Evolutionary conservation across 1,140 invertebrate species (phyloP), one percentile per base, ranked within the genome.

Genomic region (Popillia japonica): DNA sequence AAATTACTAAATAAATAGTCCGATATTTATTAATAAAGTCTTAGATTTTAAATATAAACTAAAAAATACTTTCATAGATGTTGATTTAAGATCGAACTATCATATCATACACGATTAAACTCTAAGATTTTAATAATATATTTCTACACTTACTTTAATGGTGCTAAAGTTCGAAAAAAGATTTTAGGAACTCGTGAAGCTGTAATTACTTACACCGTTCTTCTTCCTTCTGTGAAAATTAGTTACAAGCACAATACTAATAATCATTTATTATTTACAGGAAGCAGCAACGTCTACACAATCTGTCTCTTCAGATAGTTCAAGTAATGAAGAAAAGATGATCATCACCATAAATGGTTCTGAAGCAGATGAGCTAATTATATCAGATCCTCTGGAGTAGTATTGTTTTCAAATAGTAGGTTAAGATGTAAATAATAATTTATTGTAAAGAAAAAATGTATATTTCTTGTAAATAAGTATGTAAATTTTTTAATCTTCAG

Each of bases 281-380:
- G 88, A 90, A 88, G 91, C 87, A 84, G 91, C 87, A 81, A 92
- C 87, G 80, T 92, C 87, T 75, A 92, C 87, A n/a, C 89, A 90
- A 79, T 90, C 90, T 80, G 89, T 89, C 3, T 90, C 90, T 0
- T 90, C 90, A 7, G 90, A 91, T 76, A 90, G 89, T 81, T 91
- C 89, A 40, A 92, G 90, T 78, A 90, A 88, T 40, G 91, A 92
- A 83, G 91, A 92, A 78, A 92, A 92, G 84, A 93, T 92, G 84
- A 92, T 93, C 87, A 92, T 93, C 72, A 88, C 90, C 14, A 87
- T 91, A n/a, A 86, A 83, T 79, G 83, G 85, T 4, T 84, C 85
- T 11, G 86, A 87, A 84, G 81, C 83, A 10, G 86, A 87, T 78
- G 86, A 87, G 64, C 77, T 87, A 9, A 86, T 86, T 42, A 87